A percentile compares a stretch with the other conserved stretches of the same genome.
These are phyloP conservation scores for Antennarius maculatus DNA, from an alignment of 2,797 vertebrate species.

Conservation along the genomic window DNA sequence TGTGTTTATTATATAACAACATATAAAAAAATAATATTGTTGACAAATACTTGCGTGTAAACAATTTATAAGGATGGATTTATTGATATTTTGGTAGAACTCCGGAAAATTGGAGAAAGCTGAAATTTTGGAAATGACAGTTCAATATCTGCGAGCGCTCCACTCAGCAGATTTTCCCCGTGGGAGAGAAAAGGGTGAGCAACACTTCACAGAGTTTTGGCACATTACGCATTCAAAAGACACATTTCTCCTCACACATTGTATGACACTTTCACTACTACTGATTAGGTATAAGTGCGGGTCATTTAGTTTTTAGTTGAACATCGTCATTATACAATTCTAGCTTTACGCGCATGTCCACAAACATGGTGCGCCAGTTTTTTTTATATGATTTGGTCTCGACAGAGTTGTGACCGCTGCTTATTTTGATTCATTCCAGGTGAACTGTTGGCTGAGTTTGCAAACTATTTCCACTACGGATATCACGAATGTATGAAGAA, in stretches of 20 bases:
- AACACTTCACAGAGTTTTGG: neutral
- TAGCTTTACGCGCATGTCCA: slow-evolving; percentile 21
- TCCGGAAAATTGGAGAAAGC: slow-evolving; percentile 98
- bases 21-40: neutral
- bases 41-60: neutral
- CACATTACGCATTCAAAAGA: slow-evolving; percentile 27
- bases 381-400: neutral
- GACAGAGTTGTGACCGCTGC: slow-evolving; percentile 10
- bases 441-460: slow-evolving; percentile 94
- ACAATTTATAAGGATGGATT: neutral
- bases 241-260: neutral
- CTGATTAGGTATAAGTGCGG: rapidly evolving
- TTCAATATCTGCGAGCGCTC: slow-evolving; percentile 94
- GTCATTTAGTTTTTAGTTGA: neutral
- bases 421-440: slow-evolving; percentile 67
- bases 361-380: neutral
- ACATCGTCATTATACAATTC: neutral
- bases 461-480: slow-evolving; percentile 98
- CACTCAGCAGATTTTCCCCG: slow-evolving; percentile 95
- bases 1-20: neutral
- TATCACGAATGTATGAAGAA: slow-evolving; percentile 99
- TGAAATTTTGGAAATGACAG: slow-evolving; percentile 98
- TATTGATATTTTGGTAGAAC: slow-evolving; percentile 77
- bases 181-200: slow-evolving; percentile 93
- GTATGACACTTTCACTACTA: rapidly evolving